Base-by-base conservation (phyloP, 2,797 vertebrate species). In the Orestias chungarensis region DNA sequence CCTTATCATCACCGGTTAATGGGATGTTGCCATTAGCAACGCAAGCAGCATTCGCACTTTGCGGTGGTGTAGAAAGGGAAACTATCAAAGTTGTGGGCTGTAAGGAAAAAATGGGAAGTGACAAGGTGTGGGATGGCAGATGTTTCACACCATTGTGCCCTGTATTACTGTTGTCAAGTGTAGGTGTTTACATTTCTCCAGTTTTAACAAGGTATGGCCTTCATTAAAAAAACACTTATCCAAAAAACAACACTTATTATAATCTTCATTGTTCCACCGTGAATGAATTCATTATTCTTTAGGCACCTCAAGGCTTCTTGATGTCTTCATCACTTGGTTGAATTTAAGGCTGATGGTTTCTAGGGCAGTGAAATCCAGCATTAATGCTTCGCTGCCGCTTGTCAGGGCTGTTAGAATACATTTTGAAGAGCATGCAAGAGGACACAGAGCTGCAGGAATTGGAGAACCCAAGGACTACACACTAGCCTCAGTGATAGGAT, bases 1-100 rank as follows among this genome's bases (percentile, higher is more conserved):
- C 78, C 73, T 80, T 74, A 78, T 80, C 68, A n/a, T 76, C 54
- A 70, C 71, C 50, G 54, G 78, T 88, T 92, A 93, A 93, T 92
- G 78, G 85, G 83, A 81, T 44, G 90, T 93, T 91, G 91, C 92
- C 76, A 89, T 89, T 91, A 91, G 92, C 88, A 93, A 93, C 91
- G 69, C 74, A 82, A 75, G 76, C 74, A 55, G 74, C 54, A 55
- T 49, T 47, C 83, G 66, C 79, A 25, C 85, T 86, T 74, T 78
- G 61, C 67, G 82, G 43, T 15, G 65, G 64, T 10, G 29, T 70
- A 35, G 27, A 18, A 54, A 73, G 29, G 72, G 61, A 76, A 33
- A 65, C 38, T 3, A 74, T 83, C 49, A 75, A 78, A 76, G 68
- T 27, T 64, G 42, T 50, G 7, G 64, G 80, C 70, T 74, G 62